Conservation (phyloP, 37 sponge, comb jelly and placozoan species). For the Bolinopsis microptera region DNA sequence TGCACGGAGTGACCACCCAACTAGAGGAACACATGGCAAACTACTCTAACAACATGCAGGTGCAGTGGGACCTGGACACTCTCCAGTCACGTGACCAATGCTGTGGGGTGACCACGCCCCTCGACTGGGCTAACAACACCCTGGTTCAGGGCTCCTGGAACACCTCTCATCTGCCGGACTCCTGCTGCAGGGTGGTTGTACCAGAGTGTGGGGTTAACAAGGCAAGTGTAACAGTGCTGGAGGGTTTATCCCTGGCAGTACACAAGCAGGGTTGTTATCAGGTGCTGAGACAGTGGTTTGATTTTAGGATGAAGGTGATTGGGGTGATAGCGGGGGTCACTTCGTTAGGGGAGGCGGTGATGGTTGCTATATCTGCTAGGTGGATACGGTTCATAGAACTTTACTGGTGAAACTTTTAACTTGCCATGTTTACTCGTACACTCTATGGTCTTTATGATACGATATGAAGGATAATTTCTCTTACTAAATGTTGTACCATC, state of each 20-base stretch:
- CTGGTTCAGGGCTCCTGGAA: not conserved
- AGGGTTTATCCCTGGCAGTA: not conserved
- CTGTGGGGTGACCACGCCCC: not conserved
- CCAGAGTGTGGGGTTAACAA: not conserved
- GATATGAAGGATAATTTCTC: no score
- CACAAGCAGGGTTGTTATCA: not conserved
- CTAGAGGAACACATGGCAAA: not conserved
- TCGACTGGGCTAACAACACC: not conserved
- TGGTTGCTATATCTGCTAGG: not conserved
- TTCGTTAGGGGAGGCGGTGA: not conserved
- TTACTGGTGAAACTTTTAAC: not conserved
- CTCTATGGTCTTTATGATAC: no score
- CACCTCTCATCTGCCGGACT: not conserved
- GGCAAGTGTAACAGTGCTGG: not conserved
- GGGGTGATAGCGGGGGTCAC: not conserved
- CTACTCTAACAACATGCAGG: not conserved
- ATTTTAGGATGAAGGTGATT: not conserved
- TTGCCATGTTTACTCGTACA: no score
- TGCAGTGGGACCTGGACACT: not conserved
- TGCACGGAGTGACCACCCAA: not conserved
- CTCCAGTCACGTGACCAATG: not conserved
- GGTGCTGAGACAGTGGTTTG: not conserved
- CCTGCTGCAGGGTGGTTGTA: constrained; percentile 1
- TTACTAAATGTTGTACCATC: no score
- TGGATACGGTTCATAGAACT: not conserved